Evolutionary conservation across 2,888 invertebrate species (phyloP), one percentile per base, ranked within the genome.

Genomic region (Dicyrtoma fusca): DNA sequence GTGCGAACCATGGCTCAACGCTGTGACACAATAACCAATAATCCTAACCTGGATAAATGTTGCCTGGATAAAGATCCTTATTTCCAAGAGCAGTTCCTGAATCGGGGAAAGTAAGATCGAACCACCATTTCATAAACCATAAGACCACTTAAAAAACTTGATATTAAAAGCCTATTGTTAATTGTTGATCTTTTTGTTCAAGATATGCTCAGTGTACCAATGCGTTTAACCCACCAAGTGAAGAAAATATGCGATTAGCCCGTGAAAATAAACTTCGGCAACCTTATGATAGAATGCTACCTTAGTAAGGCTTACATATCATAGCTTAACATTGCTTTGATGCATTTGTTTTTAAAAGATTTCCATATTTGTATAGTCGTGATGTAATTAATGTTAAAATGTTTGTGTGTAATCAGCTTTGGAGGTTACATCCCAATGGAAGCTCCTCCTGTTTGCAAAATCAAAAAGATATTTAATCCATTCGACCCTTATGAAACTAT

Each of bases 391-490:
- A n/a, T n/a, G n/a, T n/a, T n/a, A n/a, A n/a, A n/a, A n/a, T n/a
- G n/a, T n/a, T n/a, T n/a, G n/a, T n/a, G n/a, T n/a, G n/a, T n/a
- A 68, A 10, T n/a, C 47, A 78, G 76, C 14, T 76, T 74, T 63
- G 69, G 64, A 11, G 77, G 77, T 6, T 77, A 76, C 49, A 71
- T 73, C 25, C 72, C 75, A 13, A 44, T 68, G 14, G 49, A 57
- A 14, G 77, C 77, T n/a, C 80, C 80, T 14, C 78, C 78, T 8
- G 76, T 80, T 23, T 78, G 78, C 69, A 80, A 80, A 75, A 75
- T 80, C 6, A 76, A 78, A 47, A 76, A 75, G 55, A 55, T 65
- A 2, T 63, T 77, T 21, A 75, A 80, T 51, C 71, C 66, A 4
- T 53, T 45, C 19, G 74, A 78, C 47, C 78, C 80, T 4, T 76